These are phyloP conservation scores for Chiroxiphia lanceolata DNA, from an alignment of 2,797 vertebrate genomes.

Conservation along the genomic window DNA sequence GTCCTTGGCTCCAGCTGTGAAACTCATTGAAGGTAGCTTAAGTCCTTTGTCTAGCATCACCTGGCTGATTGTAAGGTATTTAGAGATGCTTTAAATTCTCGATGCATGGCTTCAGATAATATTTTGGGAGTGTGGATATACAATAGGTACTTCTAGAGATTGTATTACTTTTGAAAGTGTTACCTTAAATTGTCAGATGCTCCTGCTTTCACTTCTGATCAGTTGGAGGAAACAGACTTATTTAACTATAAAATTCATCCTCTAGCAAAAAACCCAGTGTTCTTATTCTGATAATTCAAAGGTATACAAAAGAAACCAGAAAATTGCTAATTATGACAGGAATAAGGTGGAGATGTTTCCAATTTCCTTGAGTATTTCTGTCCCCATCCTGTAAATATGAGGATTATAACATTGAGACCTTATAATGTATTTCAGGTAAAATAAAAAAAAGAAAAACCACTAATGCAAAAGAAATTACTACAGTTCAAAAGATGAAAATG, in stretches of 20 bases:
- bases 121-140: background rate
- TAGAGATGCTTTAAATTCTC: background rate
- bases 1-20: background rate
- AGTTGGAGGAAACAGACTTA: background rate
- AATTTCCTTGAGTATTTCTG: background rate
- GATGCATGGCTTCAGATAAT: background rate
- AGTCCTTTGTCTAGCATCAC: background rate
- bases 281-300: background rate
- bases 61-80: background rate
- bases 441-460: accelerated
- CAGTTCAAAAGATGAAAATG: background rate
- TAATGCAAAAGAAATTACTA: background rate
- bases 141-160: background rate
- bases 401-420: background rate
- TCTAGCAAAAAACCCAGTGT: accelerated
- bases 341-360: background rate
- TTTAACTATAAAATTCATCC: background rate
- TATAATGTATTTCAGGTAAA: background rate
- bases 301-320: background rate
- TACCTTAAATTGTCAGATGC: background rate
- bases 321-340: background rate
- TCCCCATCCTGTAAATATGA: background rate
- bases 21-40: background rate
- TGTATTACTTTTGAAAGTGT: background rate
- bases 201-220: background rate